Evolutionary conservation across 1,140 invertebrate species (phyloP).

Genomic region (Drosophila obscura): DNA sequence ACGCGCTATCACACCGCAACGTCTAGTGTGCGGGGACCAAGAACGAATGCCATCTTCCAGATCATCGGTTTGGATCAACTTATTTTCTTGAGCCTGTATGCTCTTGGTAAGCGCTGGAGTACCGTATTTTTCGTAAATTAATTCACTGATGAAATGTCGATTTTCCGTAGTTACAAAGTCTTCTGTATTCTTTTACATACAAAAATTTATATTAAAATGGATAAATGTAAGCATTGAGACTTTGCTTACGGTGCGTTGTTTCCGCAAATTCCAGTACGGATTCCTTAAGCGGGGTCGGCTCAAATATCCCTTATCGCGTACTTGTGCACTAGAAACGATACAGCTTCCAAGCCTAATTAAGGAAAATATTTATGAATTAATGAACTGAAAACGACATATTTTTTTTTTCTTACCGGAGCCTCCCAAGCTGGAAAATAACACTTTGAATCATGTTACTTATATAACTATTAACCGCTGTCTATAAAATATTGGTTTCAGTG

Average conservation of each 20-base stretch:
- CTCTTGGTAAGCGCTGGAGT: slow-evolving; percentile 83
- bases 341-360: slow-evolving; percentile 37
- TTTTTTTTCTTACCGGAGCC: slow-evolving; percentile 13
- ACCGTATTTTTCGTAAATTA: slow-evolving; percentile 88
- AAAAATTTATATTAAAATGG: slow-evolving; percentile 1
- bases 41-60: slow-evolving; percentile 65
- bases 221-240: not conserved
- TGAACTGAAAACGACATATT: not conserved
- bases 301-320: slow-evolving; percentile 78
- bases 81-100: slow-evolving; percentile 83
- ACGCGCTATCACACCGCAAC: slow-evolving; percentile 94
- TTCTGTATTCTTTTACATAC: slow-evolving; percentile 74
- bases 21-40: slow-evolving; percentile 87
- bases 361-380: not conserved
- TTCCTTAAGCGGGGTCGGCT: slow-evolving; percentile 85
- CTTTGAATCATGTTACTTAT: slow-evolving; percentile 32
- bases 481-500: no score
- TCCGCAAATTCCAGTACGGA: slow-evolving; percentile 86
- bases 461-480: not conserved
- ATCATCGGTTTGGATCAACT: slow-evolving; percentile 85
- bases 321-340: slow-evolving; percentile 69
- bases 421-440: slow-evolving; percentile 17
- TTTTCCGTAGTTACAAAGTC: slow-evolving; percentile 92
- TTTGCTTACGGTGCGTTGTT: slow-evolving; percentile 84
- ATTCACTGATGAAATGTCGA: slow-evolving; percentile 91